These are phyloP conservation scores for Batillaria attramentaria DNA, from an alignment of 1,140 invertebrate species.

Conservation along the genomic window DNA sequence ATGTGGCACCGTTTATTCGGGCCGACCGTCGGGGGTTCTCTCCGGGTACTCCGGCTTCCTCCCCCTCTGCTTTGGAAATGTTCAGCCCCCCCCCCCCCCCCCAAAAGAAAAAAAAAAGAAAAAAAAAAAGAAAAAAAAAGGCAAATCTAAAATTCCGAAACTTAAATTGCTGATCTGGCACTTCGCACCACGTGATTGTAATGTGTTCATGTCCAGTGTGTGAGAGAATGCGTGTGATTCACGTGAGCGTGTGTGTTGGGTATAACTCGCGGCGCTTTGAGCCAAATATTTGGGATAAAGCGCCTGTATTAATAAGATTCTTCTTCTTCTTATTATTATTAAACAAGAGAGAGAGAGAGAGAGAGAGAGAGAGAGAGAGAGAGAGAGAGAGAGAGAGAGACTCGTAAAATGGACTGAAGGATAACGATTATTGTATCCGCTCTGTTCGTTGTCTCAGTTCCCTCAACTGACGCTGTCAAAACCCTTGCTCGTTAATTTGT, in stretches of 20 bases:
- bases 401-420: not conserved
- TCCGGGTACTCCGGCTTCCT: too few relatives aligned
- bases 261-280: not conserved
- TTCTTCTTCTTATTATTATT: not conserved
- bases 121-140: too few relatives aligned
- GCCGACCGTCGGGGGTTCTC: too few relatives aligned
- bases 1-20: too few relatives aligned
- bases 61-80: too few relatives aligned
- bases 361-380: not conserved
- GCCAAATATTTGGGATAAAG: not conserved
- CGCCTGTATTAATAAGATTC: not conserved
- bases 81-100: too few relatives aligned
- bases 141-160: too few relatives aligned
- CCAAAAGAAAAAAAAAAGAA: too few relatives aligned
- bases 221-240: not conserved
- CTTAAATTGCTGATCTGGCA: not conserved
- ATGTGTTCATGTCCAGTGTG: not conserved
- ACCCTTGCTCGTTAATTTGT: too few relatives aligned
- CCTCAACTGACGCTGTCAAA: too few relatives aligned
- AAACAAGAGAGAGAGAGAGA: slow-evolving; percentile 1
- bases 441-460: too few relatives aligned
- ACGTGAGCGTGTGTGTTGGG: not conserved
- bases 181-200: not conserved
- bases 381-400: not conserved
- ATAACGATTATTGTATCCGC: not conserved